phyloP scores from a whole-genome alignment of 2,888 invertebrate species.

The Danaus chrysippus region DNA sequence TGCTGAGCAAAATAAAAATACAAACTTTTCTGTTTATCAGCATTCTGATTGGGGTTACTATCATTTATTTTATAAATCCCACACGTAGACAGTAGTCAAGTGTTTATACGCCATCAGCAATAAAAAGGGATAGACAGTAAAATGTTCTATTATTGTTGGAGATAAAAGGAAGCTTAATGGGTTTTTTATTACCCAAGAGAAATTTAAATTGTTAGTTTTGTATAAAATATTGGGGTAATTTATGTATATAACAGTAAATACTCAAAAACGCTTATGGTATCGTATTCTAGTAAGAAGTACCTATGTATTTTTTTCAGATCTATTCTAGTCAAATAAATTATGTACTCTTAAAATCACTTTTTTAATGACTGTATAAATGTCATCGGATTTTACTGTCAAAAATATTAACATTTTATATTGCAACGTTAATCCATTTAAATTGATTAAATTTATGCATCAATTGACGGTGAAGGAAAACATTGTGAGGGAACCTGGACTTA shows the following conservation, averaged over 20 bases:
- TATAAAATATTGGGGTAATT: conserved; percentile 24
- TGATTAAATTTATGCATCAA: too few relatives aligned
- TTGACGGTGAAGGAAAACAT: too few relatives aligned
- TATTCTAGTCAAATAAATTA: too few relatives aligned
- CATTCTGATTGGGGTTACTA: conserved; percentile 24
- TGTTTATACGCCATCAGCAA: conserved; percentile 34
- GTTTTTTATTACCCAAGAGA: conserved; percentile 28
- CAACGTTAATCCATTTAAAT: too few relatives aligned
- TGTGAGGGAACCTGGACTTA: too few relatives aligned
- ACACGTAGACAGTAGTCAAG: conserved; percentile 28
- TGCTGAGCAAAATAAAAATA: background rate
- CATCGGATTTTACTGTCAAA: too few relatives aligned
- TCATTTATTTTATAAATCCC: conserved; percentile 29
- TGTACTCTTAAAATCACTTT: too few relatives aligned
- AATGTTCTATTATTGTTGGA: conserved; percentile 32
- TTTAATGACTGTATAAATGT: too few relatives aligned
- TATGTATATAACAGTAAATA: conserved; percentile 7
- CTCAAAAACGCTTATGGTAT: background rate
- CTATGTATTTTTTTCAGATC: too few relatives aligned
- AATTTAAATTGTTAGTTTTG: conserved; percentile 30
- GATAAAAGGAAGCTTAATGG: conserved; percentile 30
- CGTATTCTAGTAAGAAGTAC: too few relatives aligned
- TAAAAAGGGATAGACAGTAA: conserved; percentile 32
- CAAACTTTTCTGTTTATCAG: conserved; percentile 14
- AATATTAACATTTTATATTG: too few relatives aligned